These are phyloP conservation scores for human (Homo sapiens) DNA, from an alignment of 2,113 vertebrate species.

Conservation along the genomic window GRCh38 chr21:23361501-23362000, in stretches of 20 bases:
- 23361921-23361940: constrained; percentile 68
- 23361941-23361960: constrained; percentile 75
- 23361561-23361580: background rate
- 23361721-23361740: background rate
- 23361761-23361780: background rate
- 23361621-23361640: background rate
- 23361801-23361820: background rate
- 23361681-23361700: background rate
- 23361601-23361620: background rate
- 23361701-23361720: background rate
- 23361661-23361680: background rate
- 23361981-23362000: constrained; percentile 73
- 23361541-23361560: background rate
- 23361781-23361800: background rate
- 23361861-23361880: constrained; percentile 64
- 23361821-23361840: background rate
- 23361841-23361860: constrained; percentile 48
- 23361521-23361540: background rate
- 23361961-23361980: constrained; percentile 75
- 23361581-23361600: background rate
- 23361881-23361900: constrained; percentile 53
- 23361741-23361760: background rate
- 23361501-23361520: background rate
- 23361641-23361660: background rate
- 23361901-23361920: constrained; percentile 60